Evolutionary conservation across 2,113 vertebrate species (phyloP).

Genomic region (Stigmatopora argus): DNA sequence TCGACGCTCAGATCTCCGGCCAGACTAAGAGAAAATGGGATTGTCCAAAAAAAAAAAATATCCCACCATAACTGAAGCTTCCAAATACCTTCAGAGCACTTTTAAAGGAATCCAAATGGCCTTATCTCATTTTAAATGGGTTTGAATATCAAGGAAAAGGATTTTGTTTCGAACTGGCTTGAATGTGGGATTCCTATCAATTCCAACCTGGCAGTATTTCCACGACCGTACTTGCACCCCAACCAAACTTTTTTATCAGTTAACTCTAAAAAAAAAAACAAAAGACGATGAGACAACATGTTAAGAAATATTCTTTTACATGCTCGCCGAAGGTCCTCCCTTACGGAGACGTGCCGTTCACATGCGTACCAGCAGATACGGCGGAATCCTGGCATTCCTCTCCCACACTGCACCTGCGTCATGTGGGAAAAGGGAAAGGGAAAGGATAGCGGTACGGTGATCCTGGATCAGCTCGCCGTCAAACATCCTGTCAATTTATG

Average conservation of each 20-base stretch:
- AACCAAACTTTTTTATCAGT: neutral
- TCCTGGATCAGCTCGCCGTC: neutral
- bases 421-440: constrained; percentile 18
- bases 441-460: constrained; percentile 15
- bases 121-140: constrained; percentile 8
- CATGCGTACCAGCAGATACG: constrained; percentile 31
- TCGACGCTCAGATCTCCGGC: constrained; percentile 28
- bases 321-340: neutral
- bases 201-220: constrained; percentile 9
- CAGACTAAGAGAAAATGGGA: constrained; percentile 15
- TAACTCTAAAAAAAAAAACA: neutral
- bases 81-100: constrained; percentile 5
- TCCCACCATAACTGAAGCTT: constrained; percentile 1
- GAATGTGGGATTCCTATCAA: constrained; percentile 24
- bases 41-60: constrained; percentile 25
- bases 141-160: neutral
- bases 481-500: neutral
- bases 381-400: constrained; percentile 42
- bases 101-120: constrained; percentile 2
- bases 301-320: neutral
- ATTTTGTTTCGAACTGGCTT: neutral
- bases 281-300: neutral
- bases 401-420: constrained; percentile 44
- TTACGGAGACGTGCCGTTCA: constrained; percentile 6
- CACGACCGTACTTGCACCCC: neutral